Evolutionary conservation across 2,888 invertebrate species (phyloP).

Genomic region (Ganaspis brasiliensis): DNA sequence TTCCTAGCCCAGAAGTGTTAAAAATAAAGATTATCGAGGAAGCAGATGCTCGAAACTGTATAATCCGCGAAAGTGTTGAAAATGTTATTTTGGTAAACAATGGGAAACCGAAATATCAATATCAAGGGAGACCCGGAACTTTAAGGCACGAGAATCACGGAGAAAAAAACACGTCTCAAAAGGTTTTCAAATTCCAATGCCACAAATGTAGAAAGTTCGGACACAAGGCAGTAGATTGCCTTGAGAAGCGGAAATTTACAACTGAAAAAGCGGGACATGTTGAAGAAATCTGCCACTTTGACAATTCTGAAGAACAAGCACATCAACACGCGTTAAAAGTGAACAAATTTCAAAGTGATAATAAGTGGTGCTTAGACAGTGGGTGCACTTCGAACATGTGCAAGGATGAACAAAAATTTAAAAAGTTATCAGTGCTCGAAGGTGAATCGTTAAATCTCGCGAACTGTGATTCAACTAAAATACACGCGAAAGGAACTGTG

Average conservation of each 20-base stretch:
- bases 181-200: background rate
- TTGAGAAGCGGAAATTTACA: background rate
- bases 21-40: slow-evolving; percentile 49
- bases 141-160: background rate
- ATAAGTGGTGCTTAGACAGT: slow-evolving; percentile 49
- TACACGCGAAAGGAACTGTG: slow-evolving; percentile 40
- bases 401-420: slow-evolving; percentile 31
- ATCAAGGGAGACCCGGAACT: background rate
- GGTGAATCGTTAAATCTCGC: slow-evolving; percentile 40
- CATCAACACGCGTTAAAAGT: background rate
- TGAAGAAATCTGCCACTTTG: slow-evolving; percentile 7
- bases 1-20: slow-evolving; percentile 51
- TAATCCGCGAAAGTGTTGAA: background rate
- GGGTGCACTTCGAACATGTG: slow-evolving; percentile 51
- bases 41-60: slow-evolving; percentile 43
- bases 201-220: slow-evolving; percentile 8
- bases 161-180: background rate
- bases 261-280: slow-evolving; percentile 1
- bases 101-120: background rate
- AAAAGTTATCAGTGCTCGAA: slow-evolving; percentile 9
- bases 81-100: background rate
- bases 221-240: background rate
- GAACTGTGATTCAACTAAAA: slow-evolving; percentile 37
- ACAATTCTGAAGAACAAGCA: background rate
- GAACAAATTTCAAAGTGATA: background rate